Conservation (phyloP, 2,113 vertebrate species). For the Gavia stellata region DNA sequence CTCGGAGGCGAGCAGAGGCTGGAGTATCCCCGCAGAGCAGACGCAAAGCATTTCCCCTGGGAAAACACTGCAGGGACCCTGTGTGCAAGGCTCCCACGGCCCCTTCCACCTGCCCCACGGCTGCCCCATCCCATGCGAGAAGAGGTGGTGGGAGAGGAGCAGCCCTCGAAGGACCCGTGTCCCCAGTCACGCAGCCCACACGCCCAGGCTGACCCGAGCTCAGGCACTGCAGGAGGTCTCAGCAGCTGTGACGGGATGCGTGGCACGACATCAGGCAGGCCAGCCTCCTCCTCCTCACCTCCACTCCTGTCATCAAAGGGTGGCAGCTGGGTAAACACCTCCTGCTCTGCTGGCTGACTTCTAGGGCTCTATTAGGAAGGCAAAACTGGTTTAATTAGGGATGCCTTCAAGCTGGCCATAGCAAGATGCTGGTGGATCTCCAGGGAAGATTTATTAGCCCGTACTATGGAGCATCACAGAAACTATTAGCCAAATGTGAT, state of each 20-base stretch:
- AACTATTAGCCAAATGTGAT: conserved; percentile 39
- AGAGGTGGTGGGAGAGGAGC: not conserved
- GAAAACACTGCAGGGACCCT: not conserved
- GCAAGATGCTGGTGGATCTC: not conserved
- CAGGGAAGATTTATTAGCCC: conserved; percentile 9
- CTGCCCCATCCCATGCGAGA: not conserved
- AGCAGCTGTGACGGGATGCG: not conserved
- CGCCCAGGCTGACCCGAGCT: accelerated
- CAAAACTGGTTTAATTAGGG: conserved; percentile 19
- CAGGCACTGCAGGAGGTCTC: not conserved
- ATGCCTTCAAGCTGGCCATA: not conserved
- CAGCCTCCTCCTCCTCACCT: not conserved
- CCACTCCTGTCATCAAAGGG: not conserved
- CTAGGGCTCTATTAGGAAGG: conserved; percentile 4
- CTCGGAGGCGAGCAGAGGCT: not conserved
- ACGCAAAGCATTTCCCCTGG: not conserved
- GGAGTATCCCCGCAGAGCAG: not conserved
- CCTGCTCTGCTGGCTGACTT: not conserved
- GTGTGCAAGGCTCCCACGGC: not conserved
- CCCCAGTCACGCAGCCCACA: not conserved
- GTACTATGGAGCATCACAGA: not conserved
- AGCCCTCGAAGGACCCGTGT: accelerated
- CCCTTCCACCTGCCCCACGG: not conserved
- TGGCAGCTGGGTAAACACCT: not conserved
- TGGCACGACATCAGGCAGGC: not conserved